Conservation (phyloP, 1,140 invertebrate genomes). For the Planococcus citri region DNA sequence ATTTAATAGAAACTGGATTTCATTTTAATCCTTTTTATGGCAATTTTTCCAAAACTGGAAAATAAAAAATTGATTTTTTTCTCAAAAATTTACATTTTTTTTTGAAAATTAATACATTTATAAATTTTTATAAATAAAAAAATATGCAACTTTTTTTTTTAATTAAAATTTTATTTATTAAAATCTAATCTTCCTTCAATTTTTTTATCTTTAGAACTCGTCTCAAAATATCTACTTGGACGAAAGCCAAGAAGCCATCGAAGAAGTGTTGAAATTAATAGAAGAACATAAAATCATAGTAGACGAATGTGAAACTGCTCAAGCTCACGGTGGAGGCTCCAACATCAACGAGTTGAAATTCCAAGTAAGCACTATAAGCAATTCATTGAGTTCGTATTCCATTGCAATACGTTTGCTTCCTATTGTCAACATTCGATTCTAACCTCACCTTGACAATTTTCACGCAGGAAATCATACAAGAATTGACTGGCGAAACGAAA, state of each 20-base stretch:
- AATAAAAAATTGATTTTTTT: too few relatives aligned
- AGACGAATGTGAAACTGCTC: slow-evolving; percentile 50
- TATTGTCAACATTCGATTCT: not conserved
- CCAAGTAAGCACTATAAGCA: slow-evolving; percentile 35
- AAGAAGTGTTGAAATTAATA: slow-evolving; percentile 42
- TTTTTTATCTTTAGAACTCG: too few relatives aligned
- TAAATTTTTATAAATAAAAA: too few relatives aligned
- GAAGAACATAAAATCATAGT: slow-evolving; percentile 52
- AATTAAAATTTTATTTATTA: too few relatives aligned
- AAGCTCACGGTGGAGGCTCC: slow-evolving; percentile 51
- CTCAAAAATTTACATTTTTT: too few relatives aligned
- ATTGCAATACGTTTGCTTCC: not conserved
- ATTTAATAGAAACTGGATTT: too few relatives aligned
- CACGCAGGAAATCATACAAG: slow-evolving; percentile 6
- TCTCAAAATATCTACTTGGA: slow-evolving; percentile 24
- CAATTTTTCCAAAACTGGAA: too few relatives aligned
- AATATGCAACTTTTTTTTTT: too few relatives aligned
- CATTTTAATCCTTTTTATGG: too few relatives aligned
- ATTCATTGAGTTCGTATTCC: not conserved
- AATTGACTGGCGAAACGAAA: slow-evolving; percentile 38
- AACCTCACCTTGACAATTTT: slow-evolving; percentile 1
- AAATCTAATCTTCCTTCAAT: too few relatives aligned
- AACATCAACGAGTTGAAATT: slow-evolving; percentile 59
- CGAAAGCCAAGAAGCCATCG: slow-evolving; percentile 23
- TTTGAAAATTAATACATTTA: too few relatives aligned